Evolutionary conservation across 2,797 vertebrate genomes (phyloP).

Genomic region (Mycteria americana): DNA sequence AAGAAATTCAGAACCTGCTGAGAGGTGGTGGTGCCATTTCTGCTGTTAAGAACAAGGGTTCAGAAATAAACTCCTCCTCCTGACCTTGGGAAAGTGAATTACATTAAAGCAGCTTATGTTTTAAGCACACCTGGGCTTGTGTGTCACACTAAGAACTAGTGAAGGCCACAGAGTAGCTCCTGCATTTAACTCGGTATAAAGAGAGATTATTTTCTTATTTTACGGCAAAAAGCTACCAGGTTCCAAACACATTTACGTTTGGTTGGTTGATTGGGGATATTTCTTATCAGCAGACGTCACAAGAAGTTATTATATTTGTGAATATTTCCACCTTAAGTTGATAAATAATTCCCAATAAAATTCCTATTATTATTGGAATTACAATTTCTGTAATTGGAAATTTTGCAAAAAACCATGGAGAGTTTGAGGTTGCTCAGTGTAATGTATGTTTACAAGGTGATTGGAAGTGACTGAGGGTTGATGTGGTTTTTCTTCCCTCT

Average conservation of each 20-base stretch:
- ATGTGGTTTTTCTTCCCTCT: not conserved
- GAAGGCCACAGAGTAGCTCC: not conserved
- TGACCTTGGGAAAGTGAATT: conserved; percentile 8
- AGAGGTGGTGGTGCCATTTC: not conserved
- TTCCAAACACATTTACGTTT: not conserved
- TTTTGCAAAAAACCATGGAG: not conserved
- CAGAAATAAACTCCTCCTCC: not conserved
- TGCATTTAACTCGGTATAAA: not conserved
- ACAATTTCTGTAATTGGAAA: not conserved
- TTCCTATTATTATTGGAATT: not conserved
- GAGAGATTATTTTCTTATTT: not conserved
- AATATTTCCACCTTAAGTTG: not conserved
- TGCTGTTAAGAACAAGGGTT: not conserved
- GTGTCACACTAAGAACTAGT: not conserved
- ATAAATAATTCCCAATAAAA: not conserved
- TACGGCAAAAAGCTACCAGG: not conserved
- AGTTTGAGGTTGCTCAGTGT: not conserved
- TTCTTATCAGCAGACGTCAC: not conserved
- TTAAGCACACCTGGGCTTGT: not conserved
- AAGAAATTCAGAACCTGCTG: not conserved
- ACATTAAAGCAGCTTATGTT: not conserved
- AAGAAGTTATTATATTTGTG: not conserved
- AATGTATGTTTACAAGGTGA: not conserved
- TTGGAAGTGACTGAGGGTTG: not conserved
- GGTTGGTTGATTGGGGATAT: not conserved